Evolutionary conservation across 2,888 invertebrate genomes (phyloP).

Genomic region (Hemaris fuciformis): DNA sequence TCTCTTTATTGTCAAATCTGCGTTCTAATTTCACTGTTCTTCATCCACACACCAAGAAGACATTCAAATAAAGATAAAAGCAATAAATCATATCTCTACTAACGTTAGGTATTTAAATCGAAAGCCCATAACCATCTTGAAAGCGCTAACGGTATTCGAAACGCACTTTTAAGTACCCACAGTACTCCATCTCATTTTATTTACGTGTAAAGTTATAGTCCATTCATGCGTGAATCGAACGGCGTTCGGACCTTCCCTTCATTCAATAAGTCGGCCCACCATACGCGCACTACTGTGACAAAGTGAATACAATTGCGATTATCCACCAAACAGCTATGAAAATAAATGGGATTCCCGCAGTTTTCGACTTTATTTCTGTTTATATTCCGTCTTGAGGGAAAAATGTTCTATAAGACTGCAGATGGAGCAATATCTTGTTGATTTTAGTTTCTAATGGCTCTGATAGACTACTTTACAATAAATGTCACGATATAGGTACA

Average conservation of each 20-base stretch:
- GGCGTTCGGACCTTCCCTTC: slow-evolving; percentile 55
- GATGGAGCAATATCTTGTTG: no score
- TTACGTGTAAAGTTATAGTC: slow-evolving; percentile 56
- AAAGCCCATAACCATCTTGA: background rate
- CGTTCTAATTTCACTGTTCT: no score
- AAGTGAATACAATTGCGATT: slow-evolving; percentile 62
- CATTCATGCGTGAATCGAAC: slow-evolving; percentile 70
- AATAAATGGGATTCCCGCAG: slow-evolving; percentile 63
- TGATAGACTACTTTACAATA: no score
- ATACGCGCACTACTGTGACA: slow-evolving; percentile 26
- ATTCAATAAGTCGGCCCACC: slow-evolving; percentile 41
- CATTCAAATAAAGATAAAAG: background rate
- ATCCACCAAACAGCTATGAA: slow-evolving; percentile 58
- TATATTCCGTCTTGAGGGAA: background rate
- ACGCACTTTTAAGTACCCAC: background rate
- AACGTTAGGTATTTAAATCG: background rate
- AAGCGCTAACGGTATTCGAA: background rate
- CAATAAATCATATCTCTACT: background rate
- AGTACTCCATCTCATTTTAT: background rate
- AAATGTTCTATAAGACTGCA: no score
- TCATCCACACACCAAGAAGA: no score
- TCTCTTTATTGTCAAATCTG: no score
- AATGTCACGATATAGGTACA: no score
- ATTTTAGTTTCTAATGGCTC: no score
- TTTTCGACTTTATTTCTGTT: slow-evolving; percentile 24